Evolutionary conservation across 2,888 invertebrate species (phyloP).

Genomic region (Trichopoda pennipes): DNA sequence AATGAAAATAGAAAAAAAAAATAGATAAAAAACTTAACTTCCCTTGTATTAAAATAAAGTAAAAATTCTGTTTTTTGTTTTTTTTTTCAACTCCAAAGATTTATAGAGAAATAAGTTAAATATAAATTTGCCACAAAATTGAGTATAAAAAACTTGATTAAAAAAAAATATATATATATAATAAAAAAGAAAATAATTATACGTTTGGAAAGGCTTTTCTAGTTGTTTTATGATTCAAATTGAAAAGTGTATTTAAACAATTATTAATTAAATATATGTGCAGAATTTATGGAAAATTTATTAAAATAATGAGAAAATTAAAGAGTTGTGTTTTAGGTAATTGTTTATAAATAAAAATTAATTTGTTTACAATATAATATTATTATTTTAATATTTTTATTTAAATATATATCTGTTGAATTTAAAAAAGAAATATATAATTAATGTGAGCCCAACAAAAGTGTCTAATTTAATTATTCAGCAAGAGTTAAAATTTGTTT

Average conservation of each 20-base stretch:
- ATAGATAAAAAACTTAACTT: constrained; percentile 29
- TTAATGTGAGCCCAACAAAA: too few relatives aligned
- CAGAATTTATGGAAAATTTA: neutral
- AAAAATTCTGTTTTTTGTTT: neutral
- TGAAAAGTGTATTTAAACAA: neutral
- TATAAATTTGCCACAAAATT: neutral
- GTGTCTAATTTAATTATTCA: too few relatives aligned
- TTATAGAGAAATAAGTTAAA: constrained; percentile 25
- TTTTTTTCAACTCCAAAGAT: neutral
- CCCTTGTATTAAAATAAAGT: constrained; percentile 15
- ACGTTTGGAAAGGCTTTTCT: neutral
- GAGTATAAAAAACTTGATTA: constrained; percentile 6
- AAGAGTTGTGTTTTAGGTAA: neutral
- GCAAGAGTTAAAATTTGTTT: too few relatives aligned
- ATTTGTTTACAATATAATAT: too few relatives aligned
- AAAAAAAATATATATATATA: too few relatives aligned
- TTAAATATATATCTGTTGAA: too few relatives aligned
- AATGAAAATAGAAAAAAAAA: neutral
- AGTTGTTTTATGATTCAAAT: neutral
- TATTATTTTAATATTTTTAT: too few relatives aligned
- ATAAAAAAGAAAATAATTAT: too few relatives aligned
- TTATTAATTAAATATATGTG: constrained; percentile 23
- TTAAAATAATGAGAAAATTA: constrained; percentile 26
- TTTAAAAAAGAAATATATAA: too few relatives aligned
- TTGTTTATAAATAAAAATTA: neutral